Percentiles rank a stretch among this genome's conserved stretches.
phyloP scores from a whole-genome alignment of 1,140 invertebrate genomes.

The Bombus difficillimus region DNA sequence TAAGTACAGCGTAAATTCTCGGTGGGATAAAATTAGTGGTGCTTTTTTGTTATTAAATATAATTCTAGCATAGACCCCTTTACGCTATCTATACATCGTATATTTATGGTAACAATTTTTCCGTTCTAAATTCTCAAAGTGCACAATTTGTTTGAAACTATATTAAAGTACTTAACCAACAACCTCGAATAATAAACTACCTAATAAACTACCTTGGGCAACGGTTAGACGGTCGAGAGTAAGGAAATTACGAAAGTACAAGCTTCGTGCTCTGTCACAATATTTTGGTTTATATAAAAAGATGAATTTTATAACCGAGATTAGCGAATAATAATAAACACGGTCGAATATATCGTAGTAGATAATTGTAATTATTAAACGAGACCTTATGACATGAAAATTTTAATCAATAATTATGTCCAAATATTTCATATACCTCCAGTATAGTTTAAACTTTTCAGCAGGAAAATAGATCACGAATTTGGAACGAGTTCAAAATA shows the following conservation, averaged over 20 bases:
- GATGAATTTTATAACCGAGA: neutral
- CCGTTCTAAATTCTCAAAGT: neutral
- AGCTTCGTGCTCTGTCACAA: neutral
- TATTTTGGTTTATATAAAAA: neutral
- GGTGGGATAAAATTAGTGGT: neutral
- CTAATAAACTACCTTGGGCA: neutral
- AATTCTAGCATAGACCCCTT: neutral
- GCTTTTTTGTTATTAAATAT: neutral
- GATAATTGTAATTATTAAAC: neutral
- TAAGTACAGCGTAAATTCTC: too few species aligned
- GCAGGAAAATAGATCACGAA: neutral
- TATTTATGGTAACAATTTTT: neutral
- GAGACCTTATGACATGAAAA: neutral
- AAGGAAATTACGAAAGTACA: neutral
- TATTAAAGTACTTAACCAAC: slow-evolving; percentile 1
- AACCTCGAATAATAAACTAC: neutral
- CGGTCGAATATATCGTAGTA: neutral
- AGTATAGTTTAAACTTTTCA: neutral
- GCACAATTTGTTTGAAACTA: neutral
- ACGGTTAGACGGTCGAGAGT: neutral
- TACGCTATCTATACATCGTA: neutral
- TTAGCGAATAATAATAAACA: neutral
- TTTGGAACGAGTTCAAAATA: neutral
- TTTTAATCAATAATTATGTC: neutral
- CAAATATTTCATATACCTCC: neutral